Percentiles rank a stretch among this genome's conserved stretches.
Evolutionary conservation across 2,113 vertebrate genomes (phyloP).

Genomic region (Zeus faber): DNA sequence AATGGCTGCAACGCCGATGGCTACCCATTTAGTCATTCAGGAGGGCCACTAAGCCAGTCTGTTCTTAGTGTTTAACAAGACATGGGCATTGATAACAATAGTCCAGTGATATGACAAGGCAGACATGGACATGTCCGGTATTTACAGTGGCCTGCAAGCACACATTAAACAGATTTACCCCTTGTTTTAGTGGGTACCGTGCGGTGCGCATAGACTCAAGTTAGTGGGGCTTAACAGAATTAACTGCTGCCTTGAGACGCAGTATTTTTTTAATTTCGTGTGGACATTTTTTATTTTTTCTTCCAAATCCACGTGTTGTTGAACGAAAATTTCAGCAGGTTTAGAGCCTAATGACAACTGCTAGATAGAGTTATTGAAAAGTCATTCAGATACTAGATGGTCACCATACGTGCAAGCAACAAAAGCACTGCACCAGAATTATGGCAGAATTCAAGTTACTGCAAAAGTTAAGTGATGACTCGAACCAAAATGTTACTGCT

Average conservation of each 20-base stretch:
- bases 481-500: background rate
- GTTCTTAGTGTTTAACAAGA: slow-evolving; percentile 10
- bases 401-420: slow-evolving; percentile 6
- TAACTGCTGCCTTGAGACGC: slow-evolving; percentile 15
- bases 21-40: slow-evolving; percentile 13
- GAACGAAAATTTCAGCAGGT: background rate
- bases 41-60: slow-evolving; percentile 8
- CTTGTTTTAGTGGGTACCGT: slow-evolving; percentile 17
- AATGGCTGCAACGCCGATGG: slow-evolving; percentile 7
- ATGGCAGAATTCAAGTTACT: slow-evolving; percentile 2
- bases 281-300: background rate
- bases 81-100: slow-evolving; percentile 16
- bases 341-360: background rate
- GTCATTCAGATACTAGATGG: slow-evolving; percentile 5
- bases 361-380: background rate
- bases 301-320: background rate
- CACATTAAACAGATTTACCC: slow-evolving; percentile 16
- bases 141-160: slow-evolving; percentile 11
- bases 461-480: background rate
- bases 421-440: slow-evolving; percentile 5
- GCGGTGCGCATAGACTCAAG: slow-evolving; percentile 14
- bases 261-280: slow-evolving; percentile 11
- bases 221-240: slow-evolving; percentile 12
- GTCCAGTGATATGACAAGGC: slow-evolving; percentile 25
- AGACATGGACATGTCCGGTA: slow-evolving; percentile 10